Evolutionary conservation across 2,888 invertebrate species (phyloP), one percentile per base, ranked within the genome.

Genomic region (Vesta saturnalis): DNA sequence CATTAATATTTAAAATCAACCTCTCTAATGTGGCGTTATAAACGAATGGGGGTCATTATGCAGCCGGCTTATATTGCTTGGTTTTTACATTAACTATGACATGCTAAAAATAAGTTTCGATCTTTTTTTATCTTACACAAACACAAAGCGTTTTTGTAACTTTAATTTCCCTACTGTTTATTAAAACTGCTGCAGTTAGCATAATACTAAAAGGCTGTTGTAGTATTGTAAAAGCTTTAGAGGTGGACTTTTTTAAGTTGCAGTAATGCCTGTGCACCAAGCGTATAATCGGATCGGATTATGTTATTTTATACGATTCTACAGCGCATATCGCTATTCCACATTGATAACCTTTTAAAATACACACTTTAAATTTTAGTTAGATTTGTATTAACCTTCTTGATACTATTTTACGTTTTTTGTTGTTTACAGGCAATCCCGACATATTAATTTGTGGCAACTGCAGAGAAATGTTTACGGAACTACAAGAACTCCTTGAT

Each of bases 381-480:
- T 47, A 14, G n/a, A 14, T 21, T 15, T 47, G 14, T 47, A 47
- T 21, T 16, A 49, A 60, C 23, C 10, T n/a, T 18, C 18, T 57
- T 15, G n/a, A n/a, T n/a, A n/a, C n/a, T n/a, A n/a, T 46, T 46
- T 23, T 23, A 1, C 12, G 21, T 18, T 75, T 74, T 76, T 74
- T 74, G 80, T 86, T 83, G n/a, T n/a, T n/a, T n/a, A 68, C 85
- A 90, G 90, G 89, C 81, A 89, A 89, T 81, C 89, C 90, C 64
- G 92, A 93, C 81, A 90, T 92, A 72, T 85, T 93, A 76, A 92
- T 92, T 75, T 93, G 92, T 81, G 92, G 92, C 58, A 90, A 90
- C 80, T 92, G 92, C 83, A 86, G 91, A 73, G 91, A 91, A 81
- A 88, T 91, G 85, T 92, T 92, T 83, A 88, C 89, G 63, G 90